Evolutionary conservation across 1,140 invertebrate species (phyloP).

Genomic region (Drosophila fuyamai): DNA sequence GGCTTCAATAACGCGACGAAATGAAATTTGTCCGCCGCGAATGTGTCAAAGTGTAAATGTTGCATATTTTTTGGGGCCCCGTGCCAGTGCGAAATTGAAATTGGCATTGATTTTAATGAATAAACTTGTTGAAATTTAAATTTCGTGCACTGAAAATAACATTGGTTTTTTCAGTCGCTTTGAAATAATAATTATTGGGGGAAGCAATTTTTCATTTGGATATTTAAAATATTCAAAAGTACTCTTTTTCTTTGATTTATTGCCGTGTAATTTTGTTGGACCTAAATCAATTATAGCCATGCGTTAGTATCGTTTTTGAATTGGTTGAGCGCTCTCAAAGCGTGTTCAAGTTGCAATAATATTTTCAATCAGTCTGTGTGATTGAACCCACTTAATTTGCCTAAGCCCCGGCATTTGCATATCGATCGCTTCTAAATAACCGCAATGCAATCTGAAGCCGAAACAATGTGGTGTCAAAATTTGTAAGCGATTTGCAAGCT

Average conservation of each 20-base stretch:
- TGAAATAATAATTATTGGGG: no score
- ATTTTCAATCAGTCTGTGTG: constrained; percentile 17
- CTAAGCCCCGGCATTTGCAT: constrained; percentile 27
- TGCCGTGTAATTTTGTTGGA: not conserved
- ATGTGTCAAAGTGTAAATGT: constrained; percentile 68
- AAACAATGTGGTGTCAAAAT: constrained; percentile 51
- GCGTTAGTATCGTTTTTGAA: constrained; percentile 15
- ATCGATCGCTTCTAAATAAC: constrained; percentile 35
- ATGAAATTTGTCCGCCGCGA: constrained; percentile 47
- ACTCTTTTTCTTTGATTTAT: not conserved
- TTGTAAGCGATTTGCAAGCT: constrained; percentile 22
- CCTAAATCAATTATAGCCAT: constrained; percentile 11
- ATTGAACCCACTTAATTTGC: constrained; percentile 44
- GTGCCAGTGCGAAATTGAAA: constrained; percentile 19
- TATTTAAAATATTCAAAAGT: no score
- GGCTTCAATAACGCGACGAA: constrained; percentile 47
- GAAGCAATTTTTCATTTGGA: no score
- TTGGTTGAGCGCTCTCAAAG: constrained; percentile 6
- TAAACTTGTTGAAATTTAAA: constrained; percentile 32
- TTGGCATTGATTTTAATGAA: constrained; percentile 28
- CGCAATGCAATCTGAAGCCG: constrained; percentile 27
- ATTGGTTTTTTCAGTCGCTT: no score
- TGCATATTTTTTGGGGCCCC: constrained; percentile 37
- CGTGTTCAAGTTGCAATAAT: constrained; percentile 16
- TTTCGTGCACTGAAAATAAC: not conserved